These are phyloP conservation scores for Ceuthmochares aereus DNA, from an alignment of 2,113 vertebrate species.

Conservation along the genomic window DNA sequence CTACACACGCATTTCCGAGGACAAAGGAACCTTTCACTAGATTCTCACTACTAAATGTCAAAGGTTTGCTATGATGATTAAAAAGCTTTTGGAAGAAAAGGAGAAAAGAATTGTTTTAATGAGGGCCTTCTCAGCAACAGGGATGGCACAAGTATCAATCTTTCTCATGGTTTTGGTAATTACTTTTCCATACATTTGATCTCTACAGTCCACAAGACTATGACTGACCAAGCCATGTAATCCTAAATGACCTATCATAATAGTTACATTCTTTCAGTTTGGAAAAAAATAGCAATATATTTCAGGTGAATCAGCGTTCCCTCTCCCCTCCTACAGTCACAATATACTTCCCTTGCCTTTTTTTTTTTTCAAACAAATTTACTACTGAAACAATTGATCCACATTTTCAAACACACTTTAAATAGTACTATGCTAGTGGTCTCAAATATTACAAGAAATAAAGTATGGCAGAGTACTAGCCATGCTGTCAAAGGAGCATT, in stretches of 20 bases:
- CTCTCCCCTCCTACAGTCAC: background rate
- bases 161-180: background rate
- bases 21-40: background rate
- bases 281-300: background rate
- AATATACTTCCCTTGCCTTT: background rate
- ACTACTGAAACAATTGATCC: background rate
- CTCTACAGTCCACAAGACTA: background rate
- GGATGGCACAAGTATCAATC: background rate
- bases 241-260: background rate
- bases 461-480: accelerated
- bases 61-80: background rate
- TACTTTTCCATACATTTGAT: background rate
- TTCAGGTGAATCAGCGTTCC: background rate
- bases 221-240: background rate
- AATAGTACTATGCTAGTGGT: background rate
- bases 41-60: background rate
- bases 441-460: background rate
- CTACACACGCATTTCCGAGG: background rate
- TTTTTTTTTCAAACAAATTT: background rate
- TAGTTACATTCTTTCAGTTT: background rate
- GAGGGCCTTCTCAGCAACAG: background rate
- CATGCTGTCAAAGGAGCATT: background rate
- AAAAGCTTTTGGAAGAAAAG: background rate
- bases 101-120: background rate
- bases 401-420: background rate